Conservation (phyloP, 2,113 vertebrate species). For the Pseudorasbora parva region DNA sequence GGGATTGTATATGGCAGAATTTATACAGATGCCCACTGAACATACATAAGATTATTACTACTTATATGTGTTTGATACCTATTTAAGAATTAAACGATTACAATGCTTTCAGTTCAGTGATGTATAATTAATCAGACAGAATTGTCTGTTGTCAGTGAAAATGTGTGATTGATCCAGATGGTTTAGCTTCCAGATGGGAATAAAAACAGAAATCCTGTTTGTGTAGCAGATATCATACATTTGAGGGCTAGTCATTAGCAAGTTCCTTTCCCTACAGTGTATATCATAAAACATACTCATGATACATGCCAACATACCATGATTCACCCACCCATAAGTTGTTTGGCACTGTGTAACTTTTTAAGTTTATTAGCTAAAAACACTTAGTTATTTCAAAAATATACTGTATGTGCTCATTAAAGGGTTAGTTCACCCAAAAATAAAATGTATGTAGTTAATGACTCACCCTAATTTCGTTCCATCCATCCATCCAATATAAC, state of each 20-base stretch:
- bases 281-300: neutral
- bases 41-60: neutral
- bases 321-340: neutral
- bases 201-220: neutral
- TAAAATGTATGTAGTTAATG: no score
- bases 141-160: conserved; percentile 17
- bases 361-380: no score
- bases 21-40: no score
- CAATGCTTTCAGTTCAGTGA: conserved; percentile 2
- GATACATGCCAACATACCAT: neutral
- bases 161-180: conserved; percentile 42
- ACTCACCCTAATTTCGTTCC: no score
- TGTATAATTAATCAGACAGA: conserved; percentile 34
- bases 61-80: neutral
- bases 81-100: neutral
- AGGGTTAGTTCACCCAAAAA: no score
- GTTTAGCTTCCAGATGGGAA: conserved; percentile 18
- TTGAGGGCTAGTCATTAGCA: neutral
- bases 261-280: neutral
- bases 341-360: no score
- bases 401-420: no score
- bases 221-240: neutral
- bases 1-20: neutral
- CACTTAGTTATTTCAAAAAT: no score
- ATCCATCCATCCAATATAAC: no score